Evolutionary conservation across 1,140 invertebrate genomes (phyloP).

Genomic region (Lepidurus couesii): DNA sequence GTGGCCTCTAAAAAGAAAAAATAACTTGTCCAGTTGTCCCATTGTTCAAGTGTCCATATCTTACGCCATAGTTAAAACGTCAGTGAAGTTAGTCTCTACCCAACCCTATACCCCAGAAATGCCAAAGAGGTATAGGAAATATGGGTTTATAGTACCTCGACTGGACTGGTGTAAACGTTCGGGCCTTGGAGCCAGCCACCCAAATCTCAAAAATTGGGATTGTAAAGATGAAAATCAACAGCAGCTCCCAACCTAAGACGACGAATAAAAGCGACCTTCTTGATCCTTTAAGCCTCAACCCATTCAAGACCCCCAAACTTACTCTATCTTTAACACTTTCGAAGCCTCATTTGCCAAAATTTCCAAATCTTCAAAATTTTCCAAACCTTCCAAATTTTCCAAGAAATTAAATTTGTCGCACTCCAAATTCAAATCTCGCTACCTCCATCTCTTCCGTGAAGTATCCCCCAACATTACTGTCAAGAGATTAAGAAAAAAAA

Average conservation of each 20-base stretch:
- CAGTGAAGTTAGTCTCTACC: neutral
- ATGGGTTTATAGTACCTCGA: conserved; percentile 34
- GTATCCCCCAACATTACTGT: too few species aligned
- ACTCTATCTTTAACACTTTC: too few species aligned
- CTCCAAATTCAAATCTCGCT: too few species aligned
- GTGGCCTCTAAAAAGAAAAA: neutral
- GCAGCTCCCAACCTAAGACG: neutral
- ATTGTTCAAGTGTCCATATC: conserved; percentile 22
- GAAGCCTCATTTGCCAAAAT: too few species aligned
- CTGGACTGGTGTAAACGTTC: neutral
- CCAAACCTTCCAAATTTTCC: too few species aligned
- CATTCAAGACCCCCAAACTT: neutral
- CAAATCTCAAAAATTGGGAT: neutral
- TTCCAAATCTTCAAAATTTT: too few species aligned
- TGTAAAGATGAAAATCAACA: conserved; percentile 22
- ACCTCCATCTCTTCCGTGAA: too few species aligned
- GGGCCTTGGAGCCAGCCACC: neutral
- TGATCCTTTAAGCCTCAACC: neutral
- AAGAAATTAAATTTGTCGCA: too few species aligned
- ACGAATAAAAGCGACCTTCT: neutral
- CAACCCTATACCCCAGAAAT: neutral
- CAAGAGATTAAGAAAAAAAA: too few species aligned
- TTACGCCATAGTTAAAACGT: conserved; percentile 8
- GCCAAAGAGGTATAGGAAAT: conserved; percentile 27
- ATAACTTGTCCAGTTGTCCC: neutral